Evolutionary conservation across 1,140 invertebrate genomes (phyloP), one percentile per base, ranked within the genome.

Genomic region (Cydia pomonella): DNA sequence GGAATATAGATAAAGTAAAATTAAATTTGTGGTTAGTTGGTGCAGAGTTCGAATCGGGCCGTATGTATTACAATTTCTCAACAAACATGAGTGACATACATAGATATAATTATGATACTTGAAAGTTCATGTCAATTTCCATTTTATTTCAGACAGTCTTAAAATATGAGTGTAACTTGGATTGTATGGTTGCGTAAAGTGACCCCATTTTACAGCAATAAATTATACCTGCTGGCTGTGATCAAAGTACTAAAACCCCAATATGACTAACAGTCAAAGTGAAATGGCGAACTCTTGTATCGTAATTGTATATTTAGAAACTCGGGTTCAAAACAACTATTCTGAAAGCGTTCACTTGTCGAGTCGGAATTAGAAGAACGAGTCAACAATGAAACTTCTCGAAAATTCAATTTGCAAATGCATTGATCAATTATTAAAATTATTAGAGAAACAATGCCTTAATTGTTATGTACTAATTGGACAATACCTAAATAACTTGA

Each of bases 281-380:
- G n/a, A 64, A 64, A 64, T 64, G 27, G 63, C 25, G 9, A 12
- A n/a, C 27, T 29, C 27, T 64, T 64, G 63, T 64, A 16, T 13
- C 13, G 63, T 5, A 16, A 27, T 2, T 64, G 63, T 33, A 64
- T 63, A 63, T 64, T 64, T 64, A 27, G 27, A 64, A 64, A 64
- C 63, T 64, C 16, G 25, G 63, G 23, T 27, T 16, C 25, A 64
- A 64, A 64, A 64, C 27, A 64, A 64, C 33, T 64, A 64, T 64
- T 33, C 63, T 64, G 25, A 64, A 64, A 64, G 63, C 63, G 63
- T 64, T 64, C 25, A 29, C 23, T 29, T 64, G 63, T 64, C 10
- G 13, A 64, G 23, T n/a, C n/a, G n/a, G 12, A 64, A 64, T 64
- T 64, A 64, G 3, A 64, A 12, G 2, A 25, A 64, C 27, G 63